phyloP scores from a whole-genome alignment of 2,113 vertebrate genomes.

The Periophthalmus modestus region DNA sequence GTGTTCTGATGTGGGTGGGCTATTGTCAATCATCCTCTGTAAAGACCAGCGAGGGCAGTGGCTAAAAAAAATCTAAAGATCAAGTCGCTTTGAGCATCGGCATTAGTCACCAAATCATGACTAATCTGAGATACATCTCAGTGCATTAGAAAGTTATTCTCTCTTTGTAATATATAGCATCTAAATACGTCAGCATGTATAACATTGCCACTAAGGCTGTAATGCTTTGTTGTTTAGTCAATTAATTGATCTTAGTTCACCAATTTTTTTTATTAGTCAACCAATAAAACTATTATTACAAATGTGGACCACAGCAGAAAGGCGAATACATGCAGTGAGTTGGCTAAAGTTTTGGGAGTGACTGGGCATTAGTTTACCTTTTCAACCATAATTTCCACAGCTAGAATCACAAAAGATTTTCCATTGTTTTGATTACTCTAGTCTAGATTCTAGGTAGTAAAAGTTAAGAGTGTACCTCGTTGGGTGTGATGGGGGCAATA shows the following conservation, averaged over 20 bases:
- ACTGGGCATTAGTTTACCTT: no score
- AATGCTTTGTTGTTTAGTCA: no score
- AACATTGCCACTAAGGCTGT: neutral
- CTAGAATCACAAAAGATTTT: neutral
- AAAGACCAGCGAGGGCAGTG: constrained; percentile 44
- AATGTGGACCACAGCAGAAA: no score
- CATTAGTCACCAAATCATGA: constrained; percentile 53
- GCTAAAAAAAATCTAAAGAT: constrained; percentile 36
- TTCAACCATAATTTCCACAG: neutral
- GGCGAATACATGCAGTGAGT: no score
- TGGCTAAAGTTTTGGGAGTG: no score
- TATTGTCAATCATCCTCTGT: constrained; percentile 58
- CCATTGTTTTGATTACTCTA: neutral
- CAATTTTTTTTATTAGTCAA: no score
- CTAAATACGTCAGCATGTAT: neutral
- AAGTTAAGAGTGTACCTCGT: constrained; percentile 79
- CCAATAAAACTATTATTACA: no score
- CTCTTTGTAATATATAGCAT: neutral
- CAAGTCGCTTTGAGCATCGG: constrained; percentile 30
- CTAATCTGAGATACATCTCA: constrained; percentile 35
- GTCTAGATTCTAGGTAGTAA: neutral
- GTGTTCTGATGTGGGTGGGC: constrained; percentile 56
- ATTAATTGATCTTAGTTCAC: no score
- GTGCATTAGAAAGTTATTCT: constrained; percentile 24
- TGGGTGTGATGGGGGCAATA: constrained; percentile 78